These are phyloP conservation scores for Microctonus hyperodae DNA, from an alignment of 2,888 invertebrate genomes.

Conservation along the genomic window DNA sequence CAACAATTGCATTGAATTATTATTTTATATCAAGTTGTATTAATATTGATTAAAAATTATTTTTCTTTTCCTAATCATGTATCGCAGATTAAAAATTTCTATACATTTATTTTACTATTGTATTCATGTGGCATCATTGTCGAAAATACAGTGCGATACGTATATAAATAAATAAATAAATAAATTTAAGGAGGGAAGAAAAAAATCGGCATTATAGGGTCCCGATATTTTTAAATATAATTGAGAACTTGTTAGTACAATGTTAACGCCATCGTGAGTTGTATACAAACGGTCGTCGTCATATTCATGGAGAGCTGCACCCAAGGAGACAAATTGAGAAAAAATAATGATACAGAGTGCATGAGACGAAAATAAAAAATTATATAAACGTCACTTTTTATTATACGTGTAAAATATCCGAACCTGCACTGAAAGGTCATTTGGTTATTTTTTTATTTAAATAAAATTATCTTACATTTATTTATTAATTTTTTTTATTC, in stretches of 20 bases:
- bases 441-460: too few relatives aligned
- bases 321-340: neutral
- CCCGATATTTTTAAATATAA: conserved; percentile 52
- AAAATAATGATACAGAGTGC: neutral
- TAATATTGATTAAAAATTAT: neutral
- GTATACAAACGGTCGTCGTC: neutral
- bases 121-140: neutral
- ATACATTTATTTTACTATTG: neutral
- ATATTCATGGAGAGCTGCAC: neutral
- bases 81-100: too few relatives aligned
- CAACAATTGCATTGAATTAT: conserved; percentile 11
- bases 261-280: conserved; percentile 47
- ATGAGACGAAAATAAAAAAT: too few relatives aligned
- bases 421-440: too few relatives aligned
- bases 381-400: neutral
- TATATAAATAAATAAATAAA: neutral
- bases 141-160: neutral
- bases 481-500: neutral
- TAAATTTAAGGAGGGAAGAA: neutral
- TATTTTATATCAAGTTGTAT: neutral
- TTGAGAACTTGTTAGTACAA: conserved; percentile 54
- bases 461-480: too few relatives aligned
- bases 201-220: conserved; percentile 24
- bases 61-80: neutral
- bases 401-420: too few relatives aligned